These are phyloP conservation scores for Dipodomys merriami DNA, from an alignment of 2,113 vertebrate species.

Conservation along the genomic window DNA sequence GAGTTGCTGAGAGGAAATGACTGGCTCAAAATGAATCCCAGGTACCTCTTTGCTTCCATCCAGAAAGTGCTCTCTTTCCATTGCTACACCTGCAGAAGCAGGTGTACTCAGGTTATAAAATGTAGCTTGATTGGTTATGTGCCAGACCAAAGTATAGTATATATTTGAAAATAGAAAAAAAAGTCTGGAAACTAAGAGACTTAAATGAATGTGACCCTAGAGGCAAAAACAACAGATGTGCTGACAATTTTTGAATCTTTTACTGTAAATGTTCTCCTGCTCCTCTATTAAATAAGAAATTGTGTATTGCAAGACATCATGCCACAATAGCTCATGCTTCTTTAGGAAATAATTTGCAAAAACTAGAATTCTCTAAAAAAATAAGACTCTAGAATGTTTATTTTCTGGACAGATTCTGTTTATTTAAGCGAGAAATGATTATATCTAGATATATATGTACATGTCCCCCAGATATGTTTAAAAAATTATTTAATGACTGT, in stretches of 20 bases:
- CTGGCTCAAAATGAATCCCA: slow-evolving; percentile 70
- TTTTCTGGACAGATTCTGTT: neutral
- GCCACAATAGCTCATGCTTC: neutral
- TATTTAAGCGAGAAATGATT: neutral
- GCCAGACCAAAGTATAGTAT: slow-evolving; percentile 49
- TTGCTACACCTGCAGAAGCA: slow-evolving; percentile 63
- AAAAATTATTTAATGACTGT: neutral
- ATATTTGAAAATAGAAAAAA: slow-evolving; percentile 69
- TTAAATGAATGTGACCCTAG: slow-evolving; percentile 45
- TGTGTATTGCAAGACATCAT: neutral
- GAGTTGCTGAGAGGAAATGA: slow-evolving; percentile 60
- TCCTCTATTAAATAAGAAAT: slow-evolving; percentile 70
- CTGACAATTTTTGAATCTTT: slow-evolving; percentile 69
- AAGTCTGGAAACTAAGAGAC: slow-evolving; percentile 48
- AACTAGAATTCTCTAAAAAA: neutral
- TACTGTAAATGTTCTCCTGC: slow-evolving; percentile 41
- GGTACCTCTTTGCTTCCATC: slow-evolving; percentile 11
- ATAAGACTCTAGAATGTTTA: neutral
- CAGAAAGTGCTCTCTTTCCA: slow-evolving; percentile 43
- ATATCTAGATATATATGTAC: neutral
- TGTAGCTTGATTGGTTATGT: slow-evolving; percentile 56
- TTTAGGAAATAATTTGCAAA: slow-evolving; percentile 18
- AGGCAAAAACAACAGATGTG: slow-evolving; percentile 57
- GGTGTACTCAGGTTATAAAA: slow-evolving; percentile 73
- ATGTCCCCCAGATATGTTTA: neutral